Conservation (phyloP, 2,113 vertebrate species). For the Barbus barbus region DNA sequence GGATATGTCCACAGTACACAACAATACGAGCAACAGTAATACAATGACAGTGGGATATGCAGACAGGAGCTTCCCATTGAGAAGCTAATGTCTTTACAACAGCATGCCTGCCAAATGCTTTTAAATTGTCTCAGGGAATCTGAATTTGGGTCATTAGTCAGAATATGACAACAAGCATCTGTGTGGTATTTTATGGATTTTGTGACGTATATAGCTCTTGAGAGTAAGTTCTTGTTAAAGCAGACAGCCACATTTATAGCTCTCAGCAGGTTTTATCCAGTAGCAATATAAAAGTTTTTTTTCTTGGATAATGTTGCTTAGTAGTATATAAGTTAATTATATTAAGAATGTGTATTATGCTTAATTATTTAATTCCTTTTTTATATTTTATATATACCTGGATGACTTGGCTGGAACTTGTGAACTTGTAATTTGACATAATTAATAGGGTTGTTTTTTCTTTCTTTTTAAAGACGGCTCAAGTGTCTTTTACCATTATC, state of each 20-base stretch:
- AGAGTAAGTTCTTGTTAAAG: slow-evolving; percentile 23
- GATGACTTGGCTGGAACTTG: neutral
- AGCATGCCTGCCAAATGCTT: slow-evolving; percentile 57
- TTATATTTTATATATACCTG: neutral
- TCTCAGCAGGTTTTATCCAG: no score
- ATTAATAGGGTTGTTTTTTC: neutral
- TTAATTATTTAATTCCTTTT: no score
- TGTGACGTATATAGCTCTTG: slow-evolving; percentile 26
- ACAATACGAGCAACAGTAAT: slow-evolving; percentile 58
- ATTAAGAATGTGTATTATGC: no score
- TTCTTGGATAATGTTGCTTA: no score
- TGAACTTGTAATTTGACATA: neutral
- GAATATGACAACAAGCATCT: slow-evolving; percentile 45
- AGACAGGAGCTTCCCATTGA: slow-evolving; percentile 53
- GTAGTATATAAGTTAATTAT: no score
- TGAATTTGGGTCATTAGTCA: slow-evolving; percentile 53
- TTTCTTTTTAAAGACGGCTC: neutral
- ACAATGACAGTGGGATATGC: slow-evolving; percentile 51
- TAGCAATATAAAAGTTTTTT: no score
- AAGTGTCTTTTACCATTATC: neutral
- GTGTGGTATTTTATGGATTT: slow-evolving; percentile 44
- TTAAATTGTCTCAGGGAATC: slow-evolving; percentile 53
- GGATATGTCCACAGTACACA: slow-evolving; percentile 38
- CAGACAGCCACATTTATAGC: no score
- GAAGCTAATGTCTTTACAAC: slow-evolving; percentile 59